These are phyloP conservation scores for Chiropotes sagulatus DNA, from an alignment of 2,797 vertebrate species.

Conservation along the genomic window DNA sequence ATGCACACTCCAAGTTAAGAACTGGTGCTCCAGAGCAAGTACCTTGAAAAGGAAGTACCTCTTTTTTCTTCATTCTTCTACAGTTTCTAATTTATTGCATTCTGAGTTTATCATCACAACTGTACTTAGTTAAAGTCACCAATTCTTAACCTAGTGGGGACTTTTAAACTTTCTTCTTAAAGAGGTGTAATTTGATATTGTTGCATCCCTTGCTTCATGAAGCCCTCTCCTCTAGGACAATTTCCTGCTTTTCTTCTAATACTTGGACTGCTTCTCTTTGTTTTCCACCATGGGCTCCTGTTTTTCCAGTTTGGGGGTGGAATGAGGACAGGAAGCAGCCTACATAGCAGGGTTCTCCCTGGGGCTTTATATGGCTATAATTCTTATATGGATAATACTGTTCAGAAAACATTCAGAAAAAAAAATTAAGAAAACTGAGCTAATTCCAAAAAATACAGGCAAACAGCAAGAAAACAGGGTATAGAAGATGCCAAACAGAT, in stretches of 20 bases:
- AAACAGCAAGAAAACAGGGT: constrained; percentile 59
- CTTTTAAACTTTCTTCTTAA: constrained; percentile 20
- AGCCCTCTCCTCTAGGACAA: constrained; percentile 44
- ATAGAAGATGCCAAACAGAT: constrained; percentile 71
- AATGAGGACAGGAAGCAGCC: constrained; percentile 71
- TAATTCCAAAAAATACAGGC: constrained; percentile 65
- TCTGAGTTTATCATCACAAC: neutral
- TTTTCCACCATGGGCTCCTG: constrained; percentile 67
- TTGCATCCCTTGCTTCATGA: constrained; percentile 14
- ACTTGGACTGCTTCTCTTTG: constrained; percentile 59
- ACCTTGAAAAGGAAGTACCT: neutral
- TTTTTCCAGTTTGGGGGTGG: constrained; percentile 63
- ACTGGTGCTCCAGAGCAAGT: neutral
- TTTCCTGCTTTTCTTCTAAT: constrained; percentile 59
- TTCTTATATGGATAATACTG: constrained; percentile 47
- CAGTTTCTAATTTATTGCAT: neutral
- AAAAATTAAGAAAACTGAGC: constrained; percentile 47
- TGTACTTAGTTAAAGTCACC: neutral
- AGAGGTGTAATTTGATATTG: neutral
- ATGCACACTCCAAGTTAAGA: neutral
- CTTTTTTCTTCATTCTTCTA: neutral
- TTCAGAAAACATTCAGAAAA: constrained; percentile 56
- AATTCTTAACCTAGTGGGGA: neutral
- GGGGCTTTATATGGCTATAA: constrained; percentile 48
- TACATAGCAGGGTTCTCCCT: constrained; percentile 50